Conservation (phyloP, 2,888 invertebrate species). For the Lithophane ornitopus region DNA sequence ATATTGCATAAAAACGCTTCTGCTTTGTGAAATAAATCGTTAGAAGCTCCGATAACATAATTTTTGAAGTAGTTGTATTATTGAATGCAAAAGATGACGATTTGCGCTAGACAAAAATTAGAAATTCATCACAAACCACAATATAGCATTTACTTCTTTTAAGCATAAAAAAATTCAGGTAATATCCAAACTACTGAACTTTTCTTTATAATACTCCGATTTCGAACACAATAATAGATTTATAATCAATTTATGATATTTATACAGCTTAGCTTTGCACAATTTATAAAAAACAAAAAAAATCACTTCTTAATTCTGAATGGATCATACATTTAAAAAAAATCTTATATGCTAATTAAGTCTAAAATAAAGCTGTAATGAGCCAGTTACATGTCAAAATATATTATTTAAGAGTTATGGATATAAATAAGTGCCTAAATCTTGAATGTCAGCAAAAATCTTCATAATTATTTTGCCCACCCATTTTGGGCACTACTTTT, state of each 20-base stretch:
- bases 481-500: not conserved
- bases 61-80: not conserved
- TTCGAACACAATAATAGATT: conserved; percentile 19
- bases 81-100: not conserved
- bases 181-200: not conserved
- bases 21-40: not conserved
- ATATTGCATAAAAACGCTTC: not conserved
- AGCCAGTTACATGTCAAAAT: conserved; percentile 51
- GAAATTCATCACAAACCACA: conserved; percentile 23
- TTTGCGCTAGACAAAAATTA: conserved; percentile 6
- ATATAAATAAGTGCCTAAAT: not conserved
- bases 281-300: conserved; percentile 23
- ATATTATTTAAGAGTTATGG: not conserved
- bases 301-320: conserved; percentile 17
- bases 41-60: not conserved
- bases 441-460: not conserved
- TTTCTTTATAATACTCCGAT: conserved; percentile 22
- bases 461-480: not conserved
- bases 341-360: conserved; percentile 40
- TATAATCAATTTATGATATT: conserved; percentile 11
- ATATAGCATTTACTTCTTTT: not conserved
- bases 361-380: conserved; percentile 62
- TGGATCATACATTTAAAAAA: conserved; percentile 19
- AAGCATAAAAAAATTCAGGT: conserved; percentile 13
- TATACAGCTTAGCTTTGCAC: not conserved